Base-by-base conservation (phyloP, 2,888 invertebrate species). In the Nysson spinosus region DNA sequence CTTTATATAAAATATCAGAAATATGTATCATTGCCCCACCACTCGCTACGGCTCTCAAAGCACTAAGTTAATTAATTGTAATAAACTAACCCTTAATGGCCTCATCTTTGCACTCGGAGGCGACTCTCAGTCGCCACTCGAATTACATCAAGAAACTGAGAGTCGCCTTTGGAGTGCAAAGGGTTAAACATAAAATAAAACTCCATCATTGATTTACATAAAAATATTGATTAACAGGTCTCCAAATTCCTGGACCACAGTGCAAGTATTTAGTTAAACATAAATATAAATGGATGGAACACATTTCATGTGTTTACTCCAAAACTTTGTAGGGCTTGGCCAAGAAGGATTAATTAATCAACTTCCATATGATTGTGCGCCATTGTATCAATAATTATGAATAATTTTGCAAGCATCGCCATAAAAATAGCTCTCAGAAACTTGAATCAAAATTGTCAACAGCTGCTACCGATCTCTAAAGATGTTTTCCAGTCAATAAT, bases 1-100 rank as follows among this genome's bases (percentile, higher is more conserved):
- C 51, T 56, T 67, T 30, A 65, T 57, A 67, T 52, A 54, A 64
- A 72, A 58, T 55, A 55, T 61, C 32, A 49, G 46, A 68, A 56
- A 60, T 50, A 49, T 14, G 47, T 57, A 24, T 54, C 12, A n/a
- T 49, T 34, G 49, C 37, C 17, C 42, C 42, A 34, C 34, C 6
- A 12, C 49, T 40, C 56, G 43, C 37, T 64, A 54, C 50, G n/a
- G 16, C 61, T 49, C 37, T 7, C 61, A 58, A 47, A 65, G 58
- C 61, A 37, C 49, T 51, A n/a, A 26, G 43, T 20, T 51, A 39
- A 65, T 35, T 55, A 17, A 43, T 46, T 34, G 32, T 39, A 49
- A n/a, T 55, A 34, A 9, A 16, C 12, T 22, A 54, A 71, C 47
- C 67, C 62, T 57, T 50, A 40, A 49, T 49, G 51, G 24, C 12